A percentile compares a stretch with the other conserved stretches of the same genome.
Conservation (phyloP, 2,113 vertebrate genomes). For the Laterallus jamaicensis region DNA sequence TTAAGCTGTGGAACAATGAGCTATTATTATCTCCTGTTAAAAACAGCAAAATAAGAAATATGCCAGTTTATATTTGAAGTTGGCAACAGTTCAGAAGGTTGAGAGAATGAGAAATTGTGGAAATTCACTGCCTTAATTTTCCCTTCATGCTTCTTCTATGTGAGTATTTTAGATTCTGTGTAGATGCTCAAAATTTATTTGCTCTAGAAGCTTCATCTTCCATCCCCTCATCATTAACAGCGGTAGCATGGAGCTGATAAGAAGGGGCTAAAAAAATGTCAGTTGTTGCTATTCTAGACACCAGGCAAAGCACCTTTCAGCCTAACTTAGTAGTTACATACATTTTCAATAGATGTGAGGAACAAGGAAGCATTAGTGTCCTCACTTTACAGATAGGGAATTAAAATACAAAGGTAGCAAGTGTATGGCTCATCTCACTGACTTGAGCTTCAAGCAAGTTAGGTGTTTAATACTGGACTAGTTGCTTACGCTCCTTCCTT, state of each 20-base stretch:
- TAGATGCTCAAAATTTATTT: not conserved
- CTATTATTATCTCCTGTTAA: constrained; percentile 44
- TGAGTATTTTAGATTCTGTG: not conserved
- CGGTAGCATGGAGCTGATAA: not conserved
- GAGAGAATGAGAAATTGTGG: constrained; percentile 16
- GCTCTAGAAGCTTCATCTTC: not conserved
- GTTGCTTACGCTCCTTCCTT: not conserved
- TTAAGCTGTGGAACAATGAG: constrained; percentile 41
- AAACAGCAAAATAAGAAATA: constrained; percentile 50
- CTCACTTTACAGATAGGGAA: not conserved
- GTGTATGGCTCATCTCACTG: not conserved
- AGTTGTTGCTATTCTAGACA: not conserved
- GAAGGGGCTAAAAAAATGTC: not conserved
- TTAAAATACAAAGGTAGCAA: not conserved
- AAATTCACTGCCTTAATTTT: constrained; percentile 39
- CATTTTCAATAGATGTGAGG: not conserved
- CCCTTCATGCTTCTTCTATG: not conserved
- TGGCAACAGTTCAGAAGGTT: constrained; percentile 18
- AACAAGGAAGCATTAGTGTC: not conserved
- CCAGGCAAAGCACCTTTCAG: not conserved
- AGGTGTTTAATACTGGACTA: not conserved
- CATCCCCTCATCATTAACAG: not conserved
- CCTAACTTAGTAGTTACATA: not conserved
- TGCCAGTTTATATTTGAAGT: constrained; percentile 9
- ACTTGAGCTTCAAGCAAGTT: not conserved